A percentile compares a stretch with the other conserved stretches of the same genome.
phyloP scores from a whole-genome alignment of 2,797 vertebrate genomes.

The Atherinosoma microstoma region DNA sequence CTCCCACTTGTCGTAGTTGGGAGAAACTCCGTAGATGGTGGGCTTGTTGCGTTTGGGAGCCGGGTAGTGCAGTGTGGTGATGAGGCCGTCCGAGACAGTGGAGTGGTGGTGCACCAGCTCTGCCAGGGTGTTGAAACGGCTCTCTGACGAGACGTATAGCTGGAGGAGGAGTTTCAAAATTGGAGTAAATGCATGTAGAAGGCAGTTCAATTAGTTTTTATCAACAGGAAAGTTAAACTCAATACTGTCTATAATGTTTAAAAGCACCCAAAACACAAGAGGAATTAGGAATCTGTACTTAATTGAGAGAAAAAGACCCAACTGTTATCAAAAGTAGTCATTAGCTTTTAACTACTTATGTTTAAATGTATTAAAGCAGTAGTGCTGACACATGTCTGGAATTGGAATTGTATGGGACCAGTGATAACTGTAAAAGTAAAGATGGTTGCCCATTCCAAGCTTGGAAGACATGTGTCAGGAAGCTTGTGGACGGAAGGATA shows the following conservation, averaged over 20 bases:
- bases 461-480: constrained; percentile 48
- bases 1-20: constrained; percentile 99
- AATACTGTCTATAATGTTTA: neutral
- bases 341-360: neutral
- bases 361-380: neutral
- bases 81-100: constrained; percentile 94
- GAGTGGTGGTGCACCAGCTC: constrained; percentile 98
- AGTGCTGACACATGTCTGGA: neutral
- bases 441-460: constrained; percentile 18
- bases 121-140: constrained; percentile 95
- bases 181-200: constrained; percentile 17
- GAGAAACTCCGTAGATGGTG: constrained; percentile 96
- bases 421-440: constrained; percentile 22
- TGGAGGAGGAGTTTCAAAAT: constrained; percentile 63
- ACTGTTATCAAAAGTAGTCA: neutral
- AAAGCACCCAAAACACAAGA: neutral
- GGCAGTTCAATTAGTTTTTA: neutral
- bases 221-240: neutral
- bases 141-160: constrained; percentile 98
- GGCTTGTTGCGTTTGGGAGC: constrained; percentile 99
- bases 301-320: neutral
- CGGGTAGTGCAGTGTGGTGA: constrained; percentile 97
- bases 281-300: neutral
- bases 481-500: constrained; percentile 51
- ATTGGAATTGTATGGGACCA: constrained; percentile 5